These are phyloP conservation scores for Poecile montanus DNA, from an alignment of 2,797 vertebrate genomes.

Conservation along the genomic window DNA sequence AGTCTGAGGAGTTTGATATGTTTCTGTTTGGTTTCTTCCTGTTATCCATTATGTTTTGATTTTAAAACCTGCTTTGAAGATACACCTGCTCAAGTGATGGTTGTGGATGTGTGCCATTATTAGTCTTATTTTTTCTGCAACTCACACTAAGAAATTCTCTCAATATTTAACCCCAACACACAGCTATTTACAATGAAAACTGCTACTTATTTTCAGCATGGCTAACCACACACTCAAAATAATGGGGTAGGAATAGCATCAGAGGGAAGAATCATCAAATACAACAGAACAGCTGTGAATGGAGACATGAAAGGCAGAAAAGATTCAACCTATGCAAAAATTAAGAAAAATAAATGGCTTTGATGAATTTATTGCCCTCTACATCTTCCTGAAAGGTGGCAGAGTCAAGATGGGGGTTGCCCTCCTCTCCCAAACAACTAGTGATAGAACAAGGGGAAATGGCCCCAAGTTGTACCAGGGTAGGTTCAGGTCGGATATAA, in stretches of 20 bases:
- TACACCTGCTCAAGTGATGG: background rate
- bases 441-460: background rate
- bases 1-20: background rate
- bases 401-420: accelerated
- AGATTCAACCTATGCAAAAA: background rate
- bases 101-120: background rate
- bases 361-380: background rate
- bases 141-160: background rate
- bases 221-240: background rate
- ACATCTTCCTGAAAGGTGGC: background rate
- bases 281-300: background rate
- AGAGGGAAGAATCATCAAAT: background rate
- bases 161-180: background rate
- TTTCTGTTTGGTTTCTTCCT: background rate
- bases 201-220: background rate
- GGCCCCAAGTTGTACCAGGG: background rate
- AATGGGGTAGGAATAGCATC: background rate
- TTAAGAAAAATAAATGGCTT: background rate
- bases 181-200: background rate
- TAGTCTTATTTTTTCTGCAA: background rate
- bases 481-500: background rate
- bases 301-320: background rate
- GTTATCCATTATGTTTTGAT: background rate
- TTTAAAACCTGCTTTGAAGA: background rate
- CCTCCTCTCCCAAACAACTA: background rate